Conservation (phyloP, 2,888 invertebrate species). For the Acronicta aceris region DNA sequence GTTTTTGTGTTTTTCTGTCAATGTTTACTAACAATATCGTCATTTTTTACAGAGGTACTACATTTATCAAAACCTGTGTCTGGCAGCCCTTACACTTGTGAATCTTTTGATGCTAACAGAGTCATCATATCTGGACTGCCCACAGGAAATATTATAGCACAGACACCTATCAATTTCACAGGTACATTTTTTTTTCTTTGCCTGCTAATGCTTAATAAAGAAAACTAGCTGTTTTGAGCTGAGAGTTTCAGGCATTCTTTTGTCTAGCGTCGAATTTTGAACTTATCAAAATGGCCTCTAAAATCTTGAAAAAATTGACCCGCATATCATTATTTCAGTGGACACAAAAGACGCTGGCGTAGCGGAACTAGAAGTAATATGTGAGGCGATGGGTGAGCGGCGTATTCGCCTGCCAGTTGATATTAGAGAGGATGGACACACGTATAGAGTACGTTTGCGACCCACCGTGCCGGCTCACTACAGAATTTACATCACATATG, state of each 20-base stretch:
- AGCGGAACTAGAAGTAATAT: conserved; percentile 95
- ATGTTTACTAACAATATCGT: not conserved
- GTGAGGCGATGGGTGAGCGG: conserved; percentile 96
- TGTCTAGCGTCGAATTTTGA: no score
- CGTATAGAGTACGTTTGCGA: conserved; percentile 94
- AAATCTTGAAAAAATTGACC: not conserved
- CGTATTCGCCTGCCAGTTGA: conserved; percentile 92
- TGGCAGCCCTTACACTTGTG: conserved; percentile 98
- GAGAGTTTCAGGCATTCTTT: no score
- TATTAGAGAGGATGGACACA: conserved; percentile 93
- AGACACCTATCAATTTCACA: conserved; percentile 94
- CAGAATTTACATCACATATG: conserved; percentile 92
- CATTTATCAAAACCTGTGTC: conserved; percentile 96
- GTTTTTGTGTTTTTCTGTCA: no score
- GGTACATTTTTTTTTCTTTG: conserved; percentile 85
- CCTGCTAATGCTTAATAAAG: no score
- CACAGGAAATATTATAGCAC: conserved; percentile 93
- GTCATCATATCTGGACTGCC: conserved; percentile 94
- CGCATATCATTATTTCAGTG: conserved; percentile 84
- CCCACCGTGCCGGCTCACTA: conserved; percentile 95
- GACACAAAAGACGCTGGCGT: conserved; percentile 94
- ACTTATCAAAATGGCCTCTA: no score
- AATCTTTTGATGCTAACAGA: conserved; percentile 96
- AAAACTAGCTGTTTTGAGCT: no score
- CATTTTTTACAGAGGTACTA: conserved; percentile 92